Percentiles rank a stretch among this genome's conserved stretches.
Evolutionary conservation across 1,140 invertebrate genomes (phyloP).

Genomic region (Cephus cinctus): DNA sequence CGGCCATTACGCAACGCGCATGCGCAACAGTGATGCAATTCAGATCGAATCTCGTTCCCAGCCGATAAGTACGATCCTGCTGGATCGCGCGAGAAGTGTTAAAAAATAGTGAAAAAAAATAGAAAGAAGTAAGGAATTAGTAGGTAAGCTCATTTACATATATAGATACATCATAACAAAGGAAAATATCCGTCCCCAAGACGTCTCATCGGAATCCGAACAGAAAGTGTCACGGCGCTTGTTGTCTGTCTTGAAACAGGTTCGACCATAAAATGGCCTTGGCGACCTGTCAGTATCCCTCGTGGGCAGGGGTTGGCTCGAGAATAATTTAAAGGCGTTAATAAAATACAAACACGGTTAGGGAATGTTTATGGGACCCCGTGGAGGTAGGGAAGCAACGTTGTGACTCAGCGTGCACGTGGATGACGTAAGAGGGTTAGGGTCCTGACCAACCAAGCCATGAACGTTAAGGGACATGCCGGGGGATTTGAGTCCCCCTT

Average conservation of each 20-base stretch:
- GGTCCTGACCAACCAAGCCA: constrained; percentile 6
- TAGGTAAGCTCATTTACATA: no score
- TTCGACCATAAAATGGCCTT: not conserved
- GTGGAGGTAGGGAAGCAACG: constrained; percentile 7
- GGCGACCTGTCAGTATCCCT: not conserved
- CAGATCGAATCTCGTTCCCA: constrained; percentile 24
- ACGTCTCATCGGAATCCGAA: no score
- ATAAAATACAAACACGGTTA: constrained; percentile 17
- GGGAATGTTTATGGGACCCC: constrained; percentile 14
- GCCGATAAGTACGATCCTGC: not conserved
- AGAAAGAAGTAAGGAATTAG: not conserved
- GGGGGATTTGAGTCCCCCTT: not conserved
- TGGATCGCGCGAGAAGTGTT: not conserved
- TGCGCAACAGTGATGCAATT: constrained; percentile 37
- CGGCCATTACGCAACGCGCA: constrained; percentile 31
- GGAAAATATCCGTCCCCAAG: no score
- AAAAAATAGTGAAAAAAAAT: not conserved
- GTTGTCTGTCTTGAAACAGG: no score
- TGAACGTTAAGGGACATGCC: constrained; percentile 9
- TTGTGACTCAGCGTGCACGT: constrained; percentile 22
- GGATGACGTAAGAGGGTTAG: constrained; percentile 22
- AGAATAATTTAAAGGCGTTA: constrained; percentile 5
- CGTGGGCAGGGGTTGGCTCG: not conserved
- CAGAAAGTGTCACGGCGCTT: no score
- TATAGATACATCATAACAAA: no score